phyloP scores from a whole-genome alignment of 2,113 vertebrate species.

The Anarrhichthys ocellatus region DNA sequence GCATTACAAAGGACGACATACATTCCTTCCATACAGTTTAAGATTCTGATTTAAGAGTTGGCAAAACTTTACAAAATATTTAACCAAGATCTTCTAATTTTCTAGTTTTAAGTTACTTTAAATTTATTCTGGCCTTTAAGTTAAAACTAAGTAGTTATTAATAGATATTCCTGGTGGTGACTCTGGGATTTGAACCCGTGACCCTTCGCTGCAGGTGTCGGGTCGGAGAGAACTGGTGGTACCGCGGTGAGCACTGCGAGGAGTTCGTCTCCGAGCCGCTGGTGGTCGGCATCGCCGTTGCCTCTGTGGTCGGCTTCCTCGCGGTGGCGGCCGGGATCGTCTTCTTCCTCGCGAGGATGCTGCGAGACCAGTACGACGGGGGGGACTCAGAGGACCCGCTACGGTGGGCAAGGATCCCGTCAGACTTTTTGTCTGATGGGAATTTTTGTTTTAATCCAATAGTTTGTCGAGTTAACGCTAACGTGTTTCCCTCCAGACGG shows the following conservation, averaged over 20 bases:
- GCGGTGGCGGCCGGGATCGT: slow-evolving; percentile 85
- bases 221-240: slow-evolving; percentile 98
- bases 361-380: slow-evolving; percentile 86
- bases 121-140: not conserved
- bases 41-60: too few species aligned
- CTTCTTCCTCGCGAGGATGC: slow-evolving; percentile 88
- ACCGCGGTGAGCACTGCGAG: slow-evolving; percentile 92
- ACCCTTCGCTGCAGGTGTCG: slow-evolving; percentile 84
- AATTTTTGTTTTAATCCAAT: not conserved
- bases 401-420: slow-evolving; percentile 77
- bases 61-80: too few species aligned
- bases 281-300: slow-evolving; percentile 90
- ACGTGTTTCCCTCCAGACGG: slow-evolving; percentile 70
- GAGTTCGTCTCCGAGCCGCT: slow-evolving; percentile 93
- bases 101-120: too few species aligned
- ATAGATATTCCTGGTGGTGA: not conserved
- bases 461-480: not conserved
- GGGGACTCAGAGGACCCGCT: slow-evolving; percentile 85
- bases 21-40: not conserved
- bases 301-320: slow-evolving; percentile 89
- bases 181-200: not conserved
- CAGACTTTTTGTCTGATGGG: too few species aligned
- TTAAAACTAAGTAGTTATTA: not conserved
- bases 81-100: too few species aligned
- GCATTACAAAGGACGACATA: too few species aligned